Evolutionary conservation across 2,113 vertebrate species (phyloP).

Genomic region (Rhea pennata): DNA sequence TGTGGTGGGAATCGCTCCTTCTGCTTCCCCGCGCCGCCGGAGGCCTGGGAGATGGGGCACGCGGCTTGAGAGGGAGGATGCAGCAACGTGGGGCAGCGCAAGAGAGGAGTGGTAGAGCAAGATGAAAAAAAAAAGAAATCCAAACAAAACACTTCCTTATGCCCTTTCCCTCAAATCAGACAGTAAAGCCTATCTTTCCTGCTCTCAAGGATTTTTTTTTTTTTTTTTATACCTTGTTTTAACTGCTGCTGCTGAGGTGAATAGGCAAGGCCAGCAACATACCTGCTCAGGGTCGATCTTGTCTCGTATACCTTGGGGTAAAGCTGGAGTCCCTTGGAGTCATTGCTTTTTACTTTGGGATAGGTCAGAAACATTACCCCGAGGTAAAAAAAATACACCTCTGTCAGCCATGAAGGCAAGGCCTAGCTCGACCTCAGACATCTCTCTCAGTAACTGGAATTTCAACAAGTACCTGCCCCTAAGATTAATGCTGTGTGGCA

Average conservation of each 20-base stretch:
- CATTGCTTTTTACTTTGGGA: background rate
- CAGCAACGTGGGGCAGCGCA: rapidly evolving
- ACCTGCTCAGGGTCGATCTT: background rate
- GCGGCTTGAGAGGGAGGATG: background rate
- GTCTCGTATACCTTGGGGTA: background rate
- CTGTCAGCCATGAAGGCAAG: background rate
- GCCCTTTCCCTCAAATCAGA: background rate
- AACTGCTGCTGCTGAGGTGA: background rate
- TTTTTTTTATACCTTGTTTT: background rate
- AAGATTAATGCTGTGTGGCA: slow-evolving; percentile 44
- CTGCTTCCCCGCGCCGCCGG: background rate
- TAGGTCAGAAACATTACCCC: background rate
- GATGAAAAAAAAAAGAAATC: background rate
- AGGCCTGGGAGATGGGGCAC: background rate
- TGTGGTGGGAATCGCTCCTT: background rate
- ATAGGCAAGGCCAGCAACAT: background rate
- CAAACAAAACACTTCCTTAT: background rate
- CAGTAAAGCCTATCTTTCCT: background rate
- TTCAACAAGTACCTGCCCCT: slow-evolving; percentile 66
- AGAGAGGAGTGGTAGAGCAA: background rate
- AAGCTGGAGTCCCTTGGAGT: background rate
- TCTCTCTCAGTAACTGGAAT: slow-evolving; percentile 11
- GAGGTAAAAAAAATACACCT: background rate
- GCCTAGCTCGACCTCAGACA: background rate
- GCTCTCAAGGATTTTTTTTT: background rate